Evolutionary conservation across 1,140 invertebrate species (phyloP).

Genomic region (Diachasma alloeum): DNA sequence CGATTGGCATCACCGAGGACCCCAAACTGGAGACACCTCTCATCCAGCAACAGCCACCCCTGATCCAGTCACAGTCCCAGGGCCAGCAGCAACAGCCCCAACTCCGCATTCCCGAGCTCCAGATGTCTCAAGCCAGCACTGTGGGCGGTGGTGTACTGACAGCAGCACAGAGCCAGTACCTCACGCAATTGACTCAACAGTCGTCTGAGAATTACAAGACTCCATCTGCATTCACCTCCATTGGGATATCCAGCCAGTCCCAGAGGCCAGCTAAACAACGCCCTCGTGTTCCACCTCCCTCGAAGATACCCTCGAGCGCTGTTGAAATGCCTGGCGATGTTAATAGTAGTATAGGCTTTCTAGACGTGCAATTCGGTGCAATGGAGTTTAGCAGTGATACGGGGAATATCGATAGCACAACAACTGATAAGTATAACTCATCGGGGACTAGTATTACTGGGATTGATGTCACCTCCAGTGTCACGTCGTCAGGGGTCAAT

Average conservation of each 20-base stretch:
- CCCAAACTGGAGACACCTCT: constrained; percentile 51
- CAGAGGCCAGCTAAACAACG: constrained; percentile 76
- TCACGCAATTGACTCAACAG: constrained; percentile 75
- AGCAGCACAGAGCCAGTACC: constrained; percentile 77
- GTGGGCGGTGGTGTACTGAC: constrained; percentile 64
- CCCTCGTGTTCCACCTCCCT: constrained; percentile 87
- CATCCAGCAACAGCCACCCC: constrained; percentile 39
- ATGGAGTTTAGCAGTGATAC: constrained; percentile 83
- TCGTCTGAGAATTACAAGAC: constrained; percentile 70
- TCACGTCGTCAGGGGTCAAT: constrained; percentile 30
- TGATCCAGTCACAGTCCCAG: constrained; percentile 44
- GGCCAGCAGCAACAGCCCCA: constrained; percentile 26
- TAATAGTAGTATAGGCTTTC: constrained; percentile 74
- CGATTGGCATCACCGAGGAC: constrained; percentile 39
- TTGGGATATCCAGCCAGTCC: constrained; percentile 54
- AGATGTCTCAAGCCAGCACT: constrained; percentile 56
- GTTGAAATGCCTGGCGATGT: constrained; percentile 95
- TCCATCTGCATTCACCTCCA: constrained; percentile 57
- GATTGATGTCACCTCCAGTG: constrained; percentile 54
- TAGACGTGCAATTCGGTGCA: constrained; percentile 94
- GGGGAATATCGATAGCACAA: constrained; percentile 65
- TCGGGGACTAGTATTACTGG: constrained; percentile 36
- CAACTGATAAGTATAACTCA: constrained; percentile 38
- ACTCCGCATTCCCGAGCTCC: constrained; percentile 53
- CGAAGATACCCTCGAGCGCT: constrained; percentile 92